phyloP scores from a whole-genome alignment of 37 sponge, comb jelly and placozoan species.

The Cladorhizidae sp. region DNA sequence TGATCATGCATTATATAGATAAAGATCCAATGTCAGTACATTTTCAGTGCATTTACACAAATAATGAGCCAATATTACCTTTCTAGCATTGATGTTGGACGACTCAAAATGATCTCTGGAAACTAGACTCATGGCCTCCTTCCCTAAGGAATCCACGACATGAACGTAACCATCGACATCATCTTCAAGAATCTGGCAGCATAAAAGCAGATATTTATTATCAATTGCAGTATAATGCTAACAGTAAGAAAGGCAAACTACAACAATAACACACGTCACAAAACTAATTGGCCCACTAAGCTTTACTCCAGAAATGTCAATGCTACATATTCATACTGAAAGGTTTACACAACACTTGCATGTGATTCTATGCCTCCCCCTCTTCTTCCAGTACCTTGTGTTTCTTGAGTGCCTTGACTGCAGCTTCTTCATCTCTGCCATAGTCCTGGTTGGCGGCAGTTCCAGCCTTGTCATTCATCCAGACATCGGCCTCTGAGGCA shows the following conservation, averaged over 20 bases:
- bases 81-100: conserved; percentile 81
- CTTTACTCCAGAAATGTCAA: too few relatives aligned
- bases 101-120: conserved; percentile 82
- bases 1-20: too few relatives aligned
- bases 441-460: conserved; percentile 87
- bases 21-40: too few relatives aligned
- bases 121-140: conserved; percentile 60
- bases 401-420: conserved; percentile 82
- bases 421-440: conserved; percentile 91
- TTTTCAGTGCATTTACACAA: too few relatives aligned
- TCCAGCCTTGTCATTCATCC: conserved; percentile 98
- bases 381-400: too few relatives aligned
- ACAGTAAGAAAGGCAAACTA: neutral
- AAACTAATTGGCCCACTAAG: too few relatives aligned
- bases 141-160: conserved; percentile 62
- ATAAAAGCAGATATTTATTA: too few relatives aligned
- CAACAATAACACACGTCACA: too few relatives aligned
- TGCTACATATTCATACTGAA: too few relatives aligned
- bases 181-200: conserved; percentile 73
- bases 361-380: too few relatives aligned
- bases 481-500: conserved; percentile 90
- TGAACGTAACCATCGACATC: conserved; percentile 81
- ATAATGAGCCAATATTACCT: too few relatives aligned
- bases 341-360: too few relatives aligned
- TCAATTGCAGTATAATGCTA: neutral